phyloP scores from a whole-genome alignment of 1,140 invertebrate genomes.

The Tetramorium alpestre region DNA sequence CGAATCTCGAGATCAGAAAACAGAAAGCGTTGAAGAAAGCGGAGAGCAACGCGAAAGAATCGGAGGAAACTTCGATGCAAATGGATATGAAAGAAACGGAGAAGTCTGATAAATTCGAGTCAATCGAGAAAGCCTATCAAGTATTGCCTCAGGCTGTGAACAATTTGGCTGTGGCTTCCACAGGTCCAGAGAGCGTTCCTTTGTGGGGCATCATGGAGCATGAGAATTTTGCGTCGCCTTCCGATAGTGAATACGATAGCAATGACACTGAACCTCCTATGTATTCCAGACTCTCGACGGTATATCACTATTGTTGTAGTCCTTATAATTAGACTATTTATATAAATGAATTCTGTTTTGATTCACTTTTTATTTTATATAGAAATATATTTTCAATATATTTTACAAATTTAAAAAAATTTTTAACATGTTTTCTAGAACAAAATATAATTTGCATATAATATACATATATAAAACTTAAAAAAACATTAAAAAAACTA shows the following conservation, averaged over 20 bases:
- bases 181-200: slow-evolving; percentile 78
- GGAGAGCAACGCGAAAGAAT: not conserved
- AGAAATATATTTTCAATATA: not conserved
- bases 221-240: slow-evolving; percentile 76
- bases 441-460: not conserved
- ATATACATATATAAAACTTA: not conserved
- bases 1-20: slow-evolving; percentile 53
- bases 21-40: not conserved
- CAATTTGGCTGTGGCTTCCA: slow-evolving; percentile 82
- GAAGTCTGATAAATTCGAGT: slow-evolving; percentile 64
- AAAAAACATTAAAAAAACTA: not conserved
- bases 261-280: slow-evolving; percentile 70
- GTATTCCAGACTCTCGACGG: slow-evolving; percentile 82
- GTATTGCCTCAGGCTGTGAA: slow-evolving; percentile 84
- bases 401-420: not conserved
- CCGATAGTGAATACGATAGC: slow-evolving; percentile 57
- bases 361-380: slow-evolving; percentile 16
- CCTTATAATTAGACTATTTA: not conserved
- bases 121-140: slow-evolving; percentile 82
- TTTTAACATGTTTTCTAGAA: not conserved
- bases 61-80: no score
- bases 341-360: slow-evolving; percentile 20
- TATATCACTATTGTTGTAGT: not conserved
- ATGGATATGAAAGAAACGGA: not conserved
- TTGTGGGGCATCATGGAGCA: slow-evolving; percentile 85